phyloP scores from a whole-genome alignment of 37 sponge, comb jelly and placozoan species.

The Cliona cf. orientalis region DNA sequence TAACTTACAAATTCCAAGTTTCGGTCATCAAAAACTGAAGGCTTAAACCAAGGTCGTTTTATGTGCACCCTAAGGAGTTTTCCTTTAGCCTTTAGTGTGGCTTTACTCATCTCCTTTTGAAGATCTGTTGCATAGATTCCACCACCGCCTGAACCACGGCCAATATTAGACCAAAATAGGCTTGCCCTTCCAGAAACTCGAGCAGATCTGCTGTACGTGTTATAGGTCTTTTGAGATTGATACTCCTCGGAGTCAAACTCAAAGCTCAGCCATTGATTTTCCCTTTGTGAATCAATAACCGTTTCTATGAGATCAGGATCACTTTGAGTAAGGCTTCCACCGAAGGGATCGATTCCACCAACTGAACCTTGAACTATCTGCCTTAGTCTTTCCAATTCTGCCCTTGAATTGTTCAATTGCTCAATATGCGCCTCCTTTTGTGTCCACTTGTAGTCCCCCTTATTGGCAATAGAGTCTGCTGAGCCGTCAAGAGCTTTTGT shows the following conservation, averaged over 20 bases:
- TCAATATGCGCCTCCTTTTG: no score
- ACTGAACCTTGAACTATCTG: no score
- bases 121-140: background rate
- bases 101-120: background rate
- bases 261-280: constrained; percentile 54
- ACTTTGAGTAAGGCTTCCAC: no score
- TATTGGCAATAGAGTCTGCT: no score
- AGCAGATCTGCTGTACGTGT: background rate
- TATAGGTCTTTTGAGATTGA: background rate
- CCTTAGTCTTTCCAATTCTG: no score
- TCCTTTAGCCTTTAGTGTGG: constrained; percentile 25
- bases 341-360: no score
- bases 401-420: no score
- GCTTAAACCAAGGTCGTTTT: constrained; percentile 66
- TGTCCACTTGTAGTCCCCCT: no score
- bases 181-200: background rate
- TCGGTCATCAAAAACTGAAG: constrained; percentile 37
- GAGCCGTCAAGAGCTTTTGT: no score
- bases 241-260: constrained; percentile 23
- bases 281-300: background rate
- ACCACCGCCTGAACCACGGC: constrained; percentile 1
- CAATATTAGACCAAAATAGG: no score
- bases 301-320: no score
- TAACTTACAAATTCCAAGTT: constrained; percentile 24
- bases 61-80: constrained; percentile 58